phyloP scores from a whole-genome alignment of 2,113 vertebrate genomes.

The Canis aureus region DNA sequence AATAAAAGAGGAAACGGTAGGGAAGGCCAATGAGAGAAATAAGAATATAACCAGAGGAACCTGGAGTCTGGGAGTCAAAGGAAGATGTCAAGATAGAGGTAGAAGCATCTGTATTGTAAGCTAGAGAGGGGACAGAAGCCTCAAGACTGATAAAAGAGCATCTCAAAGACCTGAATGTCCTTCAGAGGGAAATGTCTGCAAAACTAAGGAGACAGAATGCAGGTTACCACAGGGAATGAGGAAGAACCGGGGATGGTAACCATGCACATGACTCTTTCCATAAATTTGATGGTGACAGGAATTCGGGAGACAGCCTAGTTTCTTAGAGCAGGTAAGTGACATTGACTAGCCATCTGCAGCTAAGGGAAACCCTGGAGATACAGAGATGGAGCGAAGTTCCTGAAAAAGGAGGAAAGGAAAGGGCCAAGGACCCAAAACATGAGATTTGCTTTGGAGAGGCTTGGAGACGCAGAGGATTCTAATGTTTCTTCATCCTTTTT shows the following conservation, averaged over 20 bases:
- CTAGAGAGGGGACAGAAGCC: neutral
- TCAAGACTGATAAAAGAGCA: neutral
- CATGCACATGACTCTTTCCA: neutral
- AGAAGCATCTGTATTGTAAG: neutral
- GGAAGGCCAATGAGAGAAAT: neutral
- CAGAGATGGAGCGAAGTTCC: neutral
- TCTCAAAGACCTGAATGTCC: slow-evolving; percentile 12
- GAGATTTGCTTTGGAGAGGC: neutral
- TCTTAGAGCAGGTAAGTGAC: neutral
- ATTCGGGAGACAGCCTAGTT: neutral
- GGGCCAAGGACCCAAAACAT: neutral
- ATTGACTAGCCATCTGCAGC: neutral
- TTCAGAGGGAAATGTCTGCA: neutral
- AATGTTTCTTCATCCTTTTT: neutral
- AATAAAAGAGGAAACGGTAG: neutral
- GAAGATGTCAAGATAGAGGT: neutral
- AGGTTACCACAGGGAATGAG: neutral
- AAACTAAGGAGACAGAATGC: neutral
- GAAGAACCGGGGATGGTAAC: neutral
- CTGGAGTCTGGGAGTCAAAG: neutral
- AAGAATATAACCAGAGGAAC: neutral
- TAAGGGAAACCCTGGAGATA: neutral
- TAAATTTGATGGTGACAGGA: neutral
- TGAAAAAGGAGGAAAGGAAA: neutral
- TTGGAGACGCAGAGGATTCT: neutral